Evolutionary conservation across 2,888 invertebrate species (phyloP), one percentile per base, ranked within the genome.

Genomic region (Morpho helenor): DNA sequence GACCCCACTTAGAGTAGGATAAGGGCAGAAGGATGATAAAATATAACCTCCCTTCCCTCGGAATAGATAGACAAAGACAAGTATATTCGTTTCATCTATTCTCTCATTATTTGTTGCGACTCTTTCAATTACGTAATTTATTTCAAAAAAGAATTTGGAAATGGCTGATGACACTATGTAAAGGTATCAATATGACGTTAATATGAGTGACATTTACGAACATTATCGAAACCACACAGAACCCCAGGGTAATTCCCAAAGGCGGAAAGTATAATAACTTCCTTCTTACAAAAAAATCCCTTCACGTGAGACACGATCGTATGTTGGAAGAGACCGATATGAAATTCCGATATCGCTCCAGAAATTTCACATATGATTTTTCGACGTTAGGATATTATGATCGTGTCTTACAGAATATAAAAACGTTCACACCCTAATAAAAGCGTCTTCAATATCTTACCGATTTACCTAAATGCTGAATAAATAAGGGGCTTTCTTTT

Each of bases 231-330:
- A 3, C 10, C 39, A 39, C 45, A 52, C 9, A 52, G 40, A 44
- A 39, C 66, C 63, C 61, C 65, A 69, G 69, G 63, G 67, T 67
- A 74, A 79, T 77, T 77, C 75, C 79, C 76, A 52, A 62, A 74
- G 76, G 75, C 67, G 47, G 68, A 63, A 64, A 60, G 70, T 76
- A 78, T 75, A 77, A 77, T 74, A 75, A 74, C 69, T 71, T 65
- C 68, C 71, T 52, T 40, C 57, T 59, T 54, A 49, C 68, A 62
- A 59, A 72, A 72, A 69, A 59, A 64, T 57, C 50, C 16, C 44
- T 57, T 69, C 65, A 65, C 52, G 59, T 66, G 63, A 67, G 71
- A 75, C 70, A 66, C 72, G 65, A 76, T 74, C 72, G 70, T 68
- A 69, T 69, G 57, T 59, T 56, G 63, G 47, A 16, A 53, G 49